Base-by-base conservation (phyloP, 2,888 invertebrate genomes). In the Lobophora halterata region DNA sequence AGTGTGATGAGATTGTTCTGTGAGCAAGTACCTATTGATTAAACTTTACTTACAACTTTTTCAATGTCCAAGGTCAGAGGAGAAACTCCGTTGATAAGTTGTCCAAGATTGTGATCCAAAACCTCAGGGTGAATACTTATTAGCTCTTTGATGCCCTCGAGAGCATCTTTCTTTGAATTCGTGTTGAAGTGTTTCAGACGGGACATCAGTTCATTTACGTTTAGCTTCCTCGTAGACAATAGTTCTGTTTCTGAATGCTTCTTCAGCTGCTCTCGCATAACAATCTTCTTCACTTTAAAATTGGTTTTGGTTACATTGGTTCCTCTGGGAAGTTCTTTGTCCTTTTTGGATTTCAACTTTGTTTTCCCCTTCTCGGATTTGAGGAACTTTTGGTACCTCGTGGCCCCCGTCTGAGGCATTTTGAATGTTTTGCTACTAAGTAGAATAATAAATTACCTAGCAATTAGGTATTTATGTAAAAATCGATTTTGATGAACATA, bases 321-420 rank as follows among this genome's bases (percentile, higher is more conserved):
- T 3, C 96, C 96, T 85, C 95, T 97, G 0, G 95, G 94, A 31
- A 97, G 75, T 63, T 92, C 90, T n/a, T n/a, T n/a, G n/a, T n/a
- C n/a, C 73, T 93, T 91, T 40, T 93, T 93, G 9, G 91, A 90
- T 79, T 97, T 97, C 16, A 97, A 75, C 71, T 97, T 96, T 0
- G 95, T 93, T 89, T 97, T 98, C 0, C 95, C 91, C 67, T 95
- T 97, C 72, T 97, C 97, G 0, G 93, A 90, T 55, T 94, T 94
- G 2, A 95, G 77, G 57, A 92, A 90, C 64, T 95, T 95, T 65
- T 93, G 92, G 64, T 94, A 93, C 11, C 90, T 71, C 3, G 88
- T 87, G 37, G 85, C 83, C n/a, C 86, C 86, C 9, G 79, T 80
- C 65, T 88, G 71, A 41, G 83, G 79, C 87, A 87, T 86, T 48